Evolutionary conservation across 64 coral and sea anemone genomes (phyloP), one percentile per base, ranked within the genome.

Genomic region (Montipora foliosa): DNA sequence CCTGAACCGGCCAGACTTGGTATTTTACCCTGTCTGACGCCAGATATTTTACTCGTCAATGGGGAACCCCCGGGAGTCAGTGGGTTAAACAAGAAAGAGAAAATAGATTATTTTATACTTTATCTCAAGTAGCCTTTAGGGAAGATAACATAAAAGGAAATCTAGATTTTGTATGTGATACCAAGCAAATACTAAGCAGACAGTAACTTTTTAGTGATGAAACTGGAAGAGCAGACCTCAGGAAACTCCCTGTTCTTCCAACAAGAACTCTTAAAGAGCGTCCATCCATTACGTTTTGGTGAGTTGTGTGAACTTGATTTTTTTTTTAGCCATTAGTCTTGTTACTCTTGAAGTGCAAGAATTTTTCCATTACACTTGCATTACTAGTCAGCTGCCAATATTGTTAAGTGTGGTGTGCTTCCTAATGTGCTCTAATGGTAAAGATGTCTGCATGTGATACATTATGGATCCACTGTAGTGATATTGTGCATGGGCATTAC

Each of bases 201-300:
- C 10, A 20, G 17, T 61, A 15, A 75, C 14, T 77, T 57, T 80
- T 94, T 47, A 99, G 95, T 81, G 95, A 96, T 62, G 92, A 96
- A 86, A 78, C 79, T 59, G 92, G 95, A 49, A 96, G 44, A 67
- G 91, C 79, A 88, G 95, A 99, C 58, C 88, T 99, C 46, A 94
- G 96, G 57, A 94, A 92, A 51, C 88, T 94, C 8, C 92, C 98
- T 19, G 88, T 99, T 46, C 84, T 99, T 77, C 98, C 98, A n/a
- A 99, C 95, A 3, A 96, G 98, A 92, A 99, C 98, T 17, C 64
- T 99, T 20, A 99, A 96, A 80, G 98, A 99, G 82, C 98, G 96
- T 47, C 98, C 98, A 2, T 99, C 98, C 49, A 99, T 99, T 89
- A 94, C 89, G 45, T 94, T 52, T 46, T 96, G 95, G 97, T 96